Evolutionary conservation across 2,888 invertebrate species (phyloP).

Genomic region (Leucophenga montana): DNA sequence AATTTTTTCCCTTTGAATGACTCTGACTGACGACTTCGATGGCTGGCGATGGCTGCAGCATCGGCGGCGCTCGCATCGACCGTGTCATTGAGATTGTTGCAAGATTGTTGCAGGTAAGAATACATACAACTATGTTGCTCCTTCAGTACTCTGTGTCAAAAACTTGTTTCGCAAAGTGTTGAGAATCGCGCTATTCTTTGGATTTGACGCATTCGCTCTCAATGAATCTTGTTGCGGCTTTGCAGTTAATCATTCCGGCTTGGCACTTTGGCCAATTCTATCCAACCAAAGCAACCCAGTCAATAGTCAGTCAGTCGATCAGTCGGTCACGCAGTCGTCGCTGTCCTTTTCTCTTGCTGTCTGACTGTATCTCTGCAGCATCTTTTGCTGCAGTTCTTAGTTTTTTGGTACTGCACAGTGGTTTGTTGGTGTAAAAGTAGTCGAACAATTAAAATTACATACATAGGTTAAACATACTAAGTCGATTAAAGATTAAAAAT

Average conservation of each 20-base stretch:
- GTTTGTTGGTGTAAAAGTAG: too few relatives aligned
- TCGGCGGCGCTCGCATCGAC: too few relatives aligned
- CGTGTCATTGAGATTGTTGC: too few relatives aligned
- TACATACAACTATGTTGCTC: too few relatives aligned
- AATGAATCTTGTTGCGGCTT: constrained; percentile 20
- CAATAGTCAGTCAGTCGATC: constrained; percentile 25
- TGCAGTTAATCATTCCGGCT: constrained; percentile 25
- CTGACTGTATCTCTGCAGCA: neutral
- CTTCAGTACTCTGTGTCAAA: constrained; percentile 51
- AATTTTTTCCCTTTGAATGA: constrained; percentile 57
- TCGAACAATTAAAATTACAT: too few relatives aligned
- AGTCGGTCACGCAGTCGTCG: constrained; percentile 22
- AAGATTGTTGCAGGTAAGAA: too few relatives aligned
- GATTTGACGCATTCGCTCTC: constrained; percentile 11
- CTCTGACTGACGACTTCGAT: neutral
- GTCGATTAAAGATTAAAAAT: too few relatives aligned
- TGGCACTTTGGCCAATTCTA: constrained; percentile 7
- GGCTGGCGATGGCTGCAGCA: too few relatives aligned
- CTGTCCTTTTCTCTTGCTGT: neutral
- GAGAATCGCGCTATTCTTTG: constrained; percentile 61
- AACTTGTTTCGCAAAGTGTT: constrained; percentile 60
- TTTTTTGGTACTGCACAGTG: neutral
- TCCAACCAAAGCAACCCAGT: neutral
- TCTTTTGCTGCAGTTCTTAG: neutral
- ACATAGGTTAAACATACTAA: too few relatives aligned